phyloP scores from a whole-genome alignment of 1,140 invertebrate genomes.

The Trigoniulus corallinus region DNA sequence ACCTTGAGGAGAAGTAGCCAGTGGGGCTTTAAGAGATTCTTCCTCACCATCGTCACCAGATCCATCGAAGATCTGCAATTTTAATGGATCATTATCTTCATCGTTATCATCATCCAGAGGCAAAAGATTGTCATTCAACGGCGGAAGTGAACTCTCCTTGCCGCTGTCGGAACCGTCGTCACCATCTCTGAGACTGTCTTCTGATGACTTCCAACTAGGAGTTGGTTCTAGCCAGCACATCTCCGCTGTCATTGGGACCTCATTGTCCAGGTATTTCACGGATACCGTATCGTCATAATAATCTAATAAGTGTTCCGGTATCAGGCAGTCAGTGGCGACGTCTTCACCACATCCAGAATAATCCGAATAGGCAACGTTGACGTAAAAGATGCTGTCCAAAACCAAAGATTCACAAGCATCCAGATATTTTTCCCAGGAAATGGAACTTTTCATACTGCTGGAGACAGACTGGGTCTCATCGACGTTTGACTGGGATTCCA shows the following conservation, averaged over 20 bases:
- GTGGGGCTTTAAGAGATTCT: background rate
- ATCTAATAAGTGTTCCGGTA: background rate
- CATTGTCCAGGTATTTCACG: background rate
- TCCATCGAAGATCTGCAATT: background rate
- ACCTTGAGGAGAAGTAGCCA: background rate
- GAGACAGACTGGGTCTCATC: background rate
- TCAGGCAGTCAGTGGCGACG: background rate
- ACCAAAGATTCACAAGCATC: constrained; percentile 4
- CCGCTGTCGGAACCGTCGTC: too few species aligned
- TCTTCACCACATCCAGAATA: background rate
- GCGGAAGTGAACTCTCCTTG: too few species aligned
- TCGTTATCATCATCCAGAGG: too few species aligned
- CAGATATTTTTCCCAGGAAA: constrained; percentile 8
- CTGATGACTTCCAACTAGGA: background rate
- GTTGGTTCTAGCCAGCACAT: background rate
- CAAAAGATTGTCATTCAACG: too few species aligned
- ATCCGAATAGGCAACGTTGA: background rate
- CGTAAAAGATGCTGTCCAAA: constrained; percentile 4
- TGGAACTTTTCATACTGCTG: constrained; percentile 15
- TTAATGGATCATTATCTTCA: background rate
- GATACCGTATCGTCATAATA: background rate
- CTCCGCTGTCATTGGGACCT: background rate
- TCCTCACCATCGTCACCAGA: background rate
- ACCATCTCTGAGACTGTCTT: background rate
- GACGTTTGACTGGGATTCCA: constrained; percentile 8